Conservation (phyloP, 2,113 vertebrate species). For the Girardinichthys multiradiatus region DNA sequence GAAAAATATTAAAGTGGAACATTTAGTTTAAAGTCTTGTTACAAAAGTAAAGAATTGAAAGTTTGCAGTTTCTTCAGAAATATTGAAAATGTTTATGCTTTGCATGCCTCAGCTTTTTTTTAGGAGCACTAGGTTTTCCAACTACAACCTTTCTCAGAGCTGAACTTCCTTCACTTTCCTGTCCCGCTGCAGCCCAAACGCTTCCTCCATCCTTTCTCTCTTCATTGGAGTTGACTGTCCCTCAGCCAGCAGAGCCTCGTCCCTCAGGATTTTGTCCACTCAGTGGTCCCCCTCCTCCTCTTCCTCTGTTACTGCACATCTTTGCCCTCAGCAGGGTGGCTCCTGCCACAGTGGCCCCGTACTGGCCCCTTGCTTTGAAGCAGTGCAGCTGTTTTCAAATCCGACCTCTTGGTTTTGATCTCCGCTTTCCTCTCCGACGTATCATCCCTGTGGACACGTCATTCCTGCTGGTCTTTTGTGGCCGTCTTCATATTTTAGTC, state of each 20-base stretch:
- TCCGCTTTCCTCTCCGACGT: slow-evolving; percentile 63
- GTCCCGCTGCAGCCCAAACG: too few species aligned
- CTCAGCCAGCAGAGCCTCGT: slow-evolving; percentile 15
- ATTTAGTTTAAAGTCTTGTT: too few species aligned
- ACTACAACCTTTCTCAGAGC: background rate
- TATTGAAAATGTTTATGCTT: too few species aligned
- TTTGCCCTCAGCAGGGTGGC: slow-evolving; percentile 71
- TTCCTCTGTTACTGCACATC: slow-evolving; percentile 74
- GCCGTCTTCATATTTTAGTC: slow-evolving; percentile 40
- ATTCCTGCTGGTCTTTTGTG: slow-evolving; percentile 62
- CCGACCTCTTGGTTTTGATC: slow-evolving; percentile 77
- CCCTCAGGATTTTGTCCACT: slow-evolving; percentile 21
- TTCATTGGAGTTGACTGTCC: background rate
- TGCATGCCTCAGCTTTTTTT: too few species aligned
- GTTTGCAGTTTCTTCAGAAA: background rate
- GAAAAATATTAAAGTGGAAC: too few species aligned
- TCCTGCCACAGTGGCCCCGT: slow-evolving; percentile 54
- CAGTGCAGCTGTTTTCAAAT: slow-evolving; percentile 83
- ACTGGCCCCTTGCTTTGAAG: slow-evolving; percentile 60
- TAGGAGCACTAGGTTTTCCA: background rate
- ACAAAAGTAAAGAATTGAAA: too few species aligned
- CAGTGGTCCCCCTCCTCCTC: slow-evolving; percentile 9
- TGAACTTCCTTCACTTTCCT: background rate
- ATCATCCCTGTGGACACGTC: slow-evolving; percentile 47
- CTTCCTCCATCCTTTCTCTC: background rate